These are phyloP conservation scores for Cavia aperea DNA, from an alignment of 2,113 vertebrate species.

Conservation along the genomic window DNA sequence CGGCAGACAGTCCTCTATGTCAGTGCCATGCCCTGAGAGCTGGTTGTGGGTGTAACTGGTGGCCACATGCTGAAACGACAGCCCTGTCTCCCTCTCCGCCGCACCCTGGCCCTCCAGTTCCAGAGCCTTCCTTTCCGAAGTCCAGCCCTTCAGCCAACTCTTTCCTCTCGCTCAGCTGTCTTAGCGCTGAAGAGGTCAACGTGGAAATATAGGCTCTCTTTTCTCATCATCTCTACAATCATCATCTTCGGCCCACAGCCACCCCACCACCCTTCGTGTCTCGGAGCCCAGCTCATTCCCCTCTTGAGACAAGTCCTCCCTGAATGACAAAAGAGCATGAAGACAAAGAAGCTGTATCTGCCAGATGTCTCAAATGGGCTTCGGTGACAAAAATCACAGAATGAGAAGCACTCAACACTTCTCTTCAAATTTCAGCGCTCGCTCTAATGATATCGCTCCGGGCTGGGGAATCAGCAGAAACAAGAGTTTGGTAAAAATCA, in stretches of 20 bases:
- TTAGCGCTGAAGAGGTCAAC: neutral
- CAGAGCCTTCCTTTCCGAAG: neutral
- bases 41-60: neutral
- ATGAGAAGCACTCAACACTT: neutral
- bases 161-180: neutral
- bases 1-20: neutral
- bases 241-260: neutral
- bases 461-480: slow-evolving; percentile 29
- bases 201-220: no score
- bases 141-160: neutral
- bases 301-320: neutral
- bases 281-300: neutral
- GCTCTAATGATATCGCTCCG: slow-evolving; percentile 13
- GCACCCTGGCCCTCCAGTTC: neutral
- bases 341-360: neutral
- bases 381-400: neutral
- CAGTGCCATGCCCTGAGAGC: neutral
- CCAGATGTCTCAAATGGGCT: neutral
- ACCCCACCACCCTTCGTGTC: neutral
- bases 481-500: slow-evolving; percentile 25
- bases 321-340: neutral
- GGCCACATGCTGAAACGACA: neutral
- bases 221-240: neutral
- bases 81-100: neutral
- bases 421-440: neutral